Base-by-base conservation (phyloP, 2,113 vertebrate genomes). In the Apeltes quadracus region DNA sequence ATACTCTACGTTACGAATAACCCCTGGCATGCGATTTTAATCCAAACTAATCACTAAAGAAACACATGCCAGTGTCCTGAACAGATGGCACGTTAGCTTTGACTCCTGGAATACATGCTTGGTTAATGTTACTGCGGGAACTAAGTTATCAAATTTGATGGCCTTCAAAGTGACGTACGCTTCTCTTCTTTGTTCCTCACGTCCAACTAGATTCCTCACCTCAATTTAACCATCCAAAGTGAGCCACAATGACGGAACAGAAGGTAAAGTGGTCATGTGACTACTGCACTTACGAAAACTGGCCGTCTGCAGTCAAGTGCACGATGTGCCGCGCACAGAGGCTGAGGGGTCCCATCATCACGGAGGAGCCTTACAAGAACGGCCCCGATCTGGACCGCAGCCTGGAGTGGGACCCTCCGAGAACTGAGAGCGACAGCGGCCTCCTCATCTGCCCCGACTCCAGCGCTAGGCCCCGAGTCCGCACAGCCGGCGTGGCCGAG, bases 231-330 rank as follows among this genome's bases (percentile, higher is more conserved):
- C 63, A 46, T 15, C 69, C 88, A 86, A 86, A 91, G 69, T 44
- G 91, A 72, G 86, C 90, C 94, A 95, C 89, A 22, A 98, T 99
- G 97, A 97, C 96, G 76, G 97, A 99, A 81, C 94, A 94, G 91
- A 95, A 92, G 69, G 88, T 95, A 51, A 98, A 97, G 92, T 98
- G 96, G 97, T 92, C 95, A 87, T 98, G 96, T 88, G 96, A 97
- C 90, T 98, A 97, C 90, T 98, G 96, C 91, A 98, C 97, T 32
- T 98, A 96, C 32, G 97, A 98, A 79, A 98, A 97, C 80, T 98
- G 96, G 96, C 95, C 95, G 0, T 97, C 96, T 85, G 94, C 96
- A 63, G 92, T 96, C 91, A 98, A 98, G 84, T 98, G 96, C 64
- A 98, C 96, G 16, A 98, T 98, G 97, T 97, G 97, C 81, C 96